Conservation (phyloP, 2,797 vertebrate genomes). For the Thaleichthys pacificus region DNA sequence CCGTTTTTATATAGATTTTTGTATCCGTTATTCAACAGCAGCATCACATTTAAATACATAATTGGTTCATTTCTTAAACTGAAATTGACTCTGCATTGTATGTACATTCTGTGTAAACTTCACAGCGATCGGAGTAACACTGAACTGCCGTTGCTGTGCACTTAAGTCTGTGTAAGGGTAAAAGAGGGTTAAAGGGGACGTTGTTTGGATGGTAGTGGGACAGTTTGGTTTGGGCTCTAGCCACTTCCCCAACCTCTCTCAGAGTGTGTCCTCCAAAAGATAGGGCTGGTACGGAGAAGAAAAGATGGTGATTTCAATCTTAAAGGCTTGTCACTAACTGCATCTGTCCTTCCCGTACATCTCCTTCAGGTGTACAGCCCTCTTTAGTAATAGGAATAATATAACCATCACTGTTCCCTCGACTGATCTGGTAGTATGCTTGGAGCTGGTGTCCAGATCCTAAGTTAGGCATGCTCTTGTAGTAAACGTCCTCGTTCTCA, state of each 20-base stretch:
- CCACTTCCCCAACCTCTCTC: slow-evolving; percentile 74
- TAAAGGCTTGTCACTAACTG: slow-evolving; percentile 99
- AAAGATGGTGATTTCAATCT: slow-evolving; percentile 74
- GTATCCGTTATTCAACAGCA: slow-evolving; percentile 80
- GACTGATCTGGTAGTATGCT: slow-evolving; percentile 97
- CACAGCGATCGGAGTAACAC: slow-evolving; percentile 62
- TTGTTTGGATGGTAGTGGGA: not conserved
- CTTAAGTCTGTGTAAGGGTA: slow-evolving; percentile 65
- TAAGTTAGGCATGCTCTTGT: slow-evolving; percentile 99
- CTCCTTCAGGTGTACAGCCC: slow-evolving; percentile 91
- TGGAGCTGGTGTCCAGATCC: slow-evolving; percentile 92
- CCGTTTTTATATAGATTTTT: slow-evolving; percentile 60
- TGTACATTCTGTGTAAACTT: slow-evolving; percentile 90
- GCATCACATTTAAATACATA: slow-evolving; percentile 97
- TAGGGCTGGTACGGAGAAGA: slow-evolving; percentile 27
- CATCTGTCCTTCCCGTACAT: slow-evolving; percentile 99
- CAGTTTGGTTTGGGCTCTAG: slow-evolving; percentile 49
- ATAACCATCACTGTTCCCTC: slow-evolving; percentile 92
- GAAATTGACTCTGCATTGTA: slow-evolving; percentile 91
- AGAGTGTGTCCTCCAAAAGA: slow-evolving; percentile 69
- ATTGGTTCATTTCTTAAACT: slow-evolving; percentile 92
- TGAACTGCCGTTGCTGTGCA: slow-evolving; percentile 58
- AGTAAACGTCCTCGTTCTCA: slow-evolving; percentile 95
- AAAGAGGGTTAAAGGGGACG: slow-evolving; percentile 32
- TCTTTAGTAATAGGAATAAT: slow-evolving; percentile 97